phyloP scores from a whole-genome alignment of 2,888 invertebrate genomes.

The Nomada fucata region DNA sequence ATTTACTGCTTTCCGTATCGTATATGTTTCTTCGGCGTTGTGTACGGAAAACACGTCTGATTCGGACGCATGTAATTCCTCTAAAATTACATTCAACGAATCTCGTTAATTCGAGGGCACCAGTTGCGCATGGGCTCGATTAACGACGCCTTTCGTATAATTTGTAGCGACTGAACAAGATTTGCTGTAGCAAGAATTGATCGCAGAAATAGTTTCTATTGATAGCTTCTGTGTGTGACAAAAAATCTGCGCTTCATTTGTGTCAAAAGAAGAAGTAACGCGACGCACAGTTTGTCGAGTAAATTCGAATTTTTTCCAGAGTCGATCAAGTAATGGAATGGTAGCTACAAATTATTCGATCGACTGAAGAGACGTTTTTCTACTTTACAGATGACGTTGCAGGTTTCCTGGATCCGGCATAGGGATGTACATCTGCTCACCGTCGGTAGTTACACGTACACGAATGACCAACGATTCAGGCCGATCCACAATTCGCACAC shows the following conservation, averaged over 20 bases:
- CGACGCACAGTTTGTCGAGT: too few species aligned
- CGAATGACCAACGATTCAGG: conserved; percentile 95
- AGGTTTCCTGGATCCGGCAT: conserved; percentile 97
- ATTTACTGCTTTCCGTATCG: too few species aligned
- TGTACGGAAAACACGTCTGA: too few species aligned
- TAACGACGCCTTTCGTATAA: conserved; percentile 9
- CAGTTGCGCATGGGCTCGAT: background rate
- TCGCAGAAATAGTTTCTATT: background rate
- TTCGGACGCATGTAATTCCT: background rate
- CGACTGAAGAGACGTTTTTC: conserved; percentile 28
- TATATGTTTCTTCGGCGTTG: too few species aligned
- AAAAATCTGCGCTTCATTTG: too few species aligned
- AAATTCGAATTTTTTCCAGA: background rate
- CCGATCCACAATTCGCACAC: conserved; percentile 93
- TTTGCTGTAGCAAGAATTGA: background rate
- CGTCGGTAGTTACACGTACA: conserved; percentile 95
- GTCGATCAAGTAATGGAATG: background rate
- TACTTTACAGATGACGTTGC: conserved; percentile 87
- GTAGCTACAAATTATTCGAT: conserved; percentile 16
- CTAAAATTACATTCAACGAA: background rate
- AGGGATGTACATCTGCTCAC: conserved; percentile 95
- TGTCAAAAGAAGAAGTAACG: too few species aligned
- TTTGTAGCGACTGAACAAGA: conserved; percentile 15
- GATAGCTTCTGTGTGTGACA: too few species aligned
- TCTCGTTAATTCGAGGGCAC: background rate